These are phyloP conservation scores for Syngnathus typhle DNA, from an alignment of 2,113 vertebrate species.

Conservation along the genomic window DNA sequence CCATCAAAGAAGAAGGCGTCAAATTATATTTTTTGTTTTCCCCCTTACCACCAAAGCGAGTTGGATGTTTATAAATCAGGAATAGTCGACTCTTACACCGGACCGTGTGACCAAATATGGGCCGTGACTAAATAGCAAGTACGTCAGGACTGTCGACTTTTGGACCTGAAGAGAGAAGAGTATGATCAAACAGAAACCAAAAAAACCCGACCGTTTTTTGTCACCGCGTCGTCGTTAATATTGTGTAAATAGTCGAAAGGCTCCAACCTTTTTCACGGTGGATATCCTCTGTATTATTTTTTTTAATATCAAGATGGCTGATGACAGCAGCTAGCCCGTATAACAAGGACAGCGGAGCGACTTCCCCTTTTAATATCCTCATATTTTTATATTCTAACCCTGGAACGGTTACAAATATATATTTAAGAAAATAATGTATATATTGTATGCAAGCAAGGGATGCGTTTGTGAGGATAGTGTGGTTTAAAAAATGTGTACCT, in stretches of 20 bases:
- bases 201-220: slow-evolving; percentile 23
- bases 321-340: slow-evolving; percentile 70
- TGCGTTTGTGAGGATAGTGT: slow-evolving; percentile 12
- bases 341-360: slow-evolving; percentile 66
- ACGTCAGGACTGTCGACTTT: slow-evolving; percentile 17
- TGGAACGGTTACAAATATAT: not conserved
- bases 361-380: slow-evolving; percentile 63
- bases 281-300: slow-evolving; percentile 33
- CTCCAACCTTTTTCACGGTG: slow-evolving; percentile 33
- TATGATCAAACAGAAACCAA: not conserved
- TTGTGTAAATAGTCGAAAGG: slow-evolving; percentile 15
- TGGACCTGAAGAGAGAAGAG: slow-evolving; percentile 25
- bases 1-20: slow-evolving; percentile 36
- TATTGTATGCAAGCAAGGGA: not conserved
- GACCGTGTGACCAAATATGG: slow-evolving; percentile 22
- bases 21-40: slow-evolving; percentile 47
- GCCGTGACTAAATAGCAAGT: slow-evolving; percentile 18
- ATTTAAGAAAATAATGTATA: not conserved
- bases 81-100: slow-evolving; percentile 28
- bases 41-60: slow-evolving; percentile 43
- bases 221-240: not conserved
- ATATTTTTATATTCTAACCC: slow-evolving; percentile 51
- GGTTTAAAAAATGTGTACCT: slow-evolving; percentile 42
- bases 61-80: slow-evolving; percentile 52
- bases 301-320: slow-evolving; percentile 70